Percentiles rank a stretch among this genome's conserved stretches.
Evolutionary conservation across 2,888 invertebrate species (phyloP).

Genomic region (Lasioglossum zephyrum): DNA sequence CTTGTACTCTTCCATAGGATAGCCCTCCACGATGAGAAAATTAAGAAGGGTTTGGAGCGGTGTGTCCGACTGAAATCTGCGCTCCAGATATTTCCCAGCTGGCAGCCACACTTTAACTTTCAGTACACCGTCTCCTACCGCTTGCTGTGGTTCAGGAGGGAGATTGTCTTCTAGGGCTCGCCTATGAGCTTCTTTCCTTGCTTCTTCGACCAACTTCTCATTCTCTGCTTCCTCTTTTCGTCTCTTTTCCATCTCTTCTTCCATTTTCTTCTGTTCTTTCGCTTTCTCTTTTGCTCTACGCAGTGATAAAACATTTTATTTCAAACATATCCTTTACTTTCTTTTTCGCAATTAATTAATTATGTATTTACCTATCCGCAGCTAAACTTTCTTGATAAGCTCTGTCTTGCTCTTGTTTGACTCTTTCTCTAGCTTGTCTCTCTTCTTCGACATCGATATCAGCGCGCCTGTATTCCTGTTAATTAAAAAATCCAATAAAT

Average conservation of each 20-base stretch:
- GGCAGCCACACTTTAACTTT: slow-evolving; percentile 94
- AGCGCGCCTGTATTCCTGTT: slow-evolving; percentile 89
- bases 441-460: slow-evolving; percentile 94
- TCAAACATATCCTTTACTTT: background rate
- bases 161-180: slow-evolving; percentile 88
- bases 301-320: slow-evolving; percentile 31
- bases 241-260: slow-evolving; percentile 90
- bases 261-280: slow-evolving; percentile 86
- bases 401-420: slow-evolving; percentile 96
- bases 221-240: slow-evolving; percentile 90
- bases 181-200: slow-evolving; percentile 89
- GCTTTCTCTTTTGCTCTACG: slow-evolving; percentile 95
- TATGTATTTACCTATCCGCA: slow-evolving; percentile 88
- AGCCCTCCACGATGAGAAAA: slow-evolving; percentile 95
- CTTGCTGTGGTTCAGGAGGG: slow-evolving; percentile 89
- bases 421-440: slow-evolving; percentile 93
- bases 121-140: slow-evolving; percentile 86
- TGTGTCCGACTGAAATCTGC: slow-evolving; percentile 89
- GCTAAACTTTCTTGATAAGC: slow-evolving; percentile 96
- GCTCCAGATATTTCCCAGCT: slow-evolving; percentile 90
- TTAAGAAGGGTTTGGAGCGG: slow-evolving; percentile 91
- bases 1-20: slow-evolving; percentile 94
- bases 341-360: background rate
- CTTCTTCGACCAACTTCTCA: slow-evolving; percentile 90
- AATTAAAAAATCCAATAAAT: slow-evolving; percentile 75